These are phyloP conservation scores for Rhopalosiphum maidis DNA, from an alignment of 1,140 invertebrate species.

Conservation along the genomic window DNA sequence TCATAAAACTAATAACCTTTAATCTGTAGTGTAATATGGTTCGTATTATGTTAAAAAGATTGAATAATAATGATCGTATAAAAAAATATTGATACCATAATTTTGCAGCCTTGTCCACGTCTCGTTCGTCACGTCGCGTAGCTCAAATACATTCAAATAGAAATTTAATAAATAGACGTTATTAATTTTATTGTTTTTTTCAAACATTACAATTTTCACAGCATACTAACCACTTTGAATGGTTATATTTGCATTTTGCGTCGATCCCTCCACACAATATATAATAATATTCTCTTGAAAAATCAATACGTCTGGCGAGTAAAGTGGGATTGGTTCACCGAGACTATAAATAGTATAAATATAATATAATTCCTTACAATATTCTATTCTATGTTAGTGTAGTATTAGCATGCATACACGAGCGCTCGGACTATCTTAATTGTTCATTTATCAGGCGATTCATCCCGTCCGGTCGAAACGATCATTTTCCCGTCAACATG, in stretches of 20 bases:
- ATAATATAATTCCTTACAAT: neutral
- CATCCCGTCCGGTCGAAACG: neutral
- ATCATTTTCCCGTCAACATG: neutral
- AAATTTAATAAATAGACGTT: neutral
- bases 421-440: neutral
- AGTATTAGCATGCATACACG: neutral
- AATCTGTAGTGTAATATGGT: neutral
- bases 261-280: neutral
- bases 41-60: neutral
- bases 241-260: too few species aligned
- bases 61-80: neutral
- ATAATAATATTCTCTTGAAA: neutral
- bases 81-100: neutral
- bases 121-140: neutral
- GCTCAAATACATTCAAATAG: neutral
- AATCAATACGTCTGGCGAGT: neutral
- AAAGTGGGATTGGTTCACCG: neutral
- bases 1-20: too few species aligned
- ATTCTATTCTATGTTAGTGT: neutral
- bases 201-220: too few species aligned
- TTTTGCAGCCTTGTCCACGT: fast-evolving
- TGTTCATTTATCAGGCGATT: neutral
- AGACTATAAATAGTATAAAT: neutral
- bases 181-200: neutral
- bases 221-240: too few species aligned